phyloP scores from a whole-genome alignment of 2,888 invertebrate genomes.

The Eristalinus sepulchralis region DNA sequence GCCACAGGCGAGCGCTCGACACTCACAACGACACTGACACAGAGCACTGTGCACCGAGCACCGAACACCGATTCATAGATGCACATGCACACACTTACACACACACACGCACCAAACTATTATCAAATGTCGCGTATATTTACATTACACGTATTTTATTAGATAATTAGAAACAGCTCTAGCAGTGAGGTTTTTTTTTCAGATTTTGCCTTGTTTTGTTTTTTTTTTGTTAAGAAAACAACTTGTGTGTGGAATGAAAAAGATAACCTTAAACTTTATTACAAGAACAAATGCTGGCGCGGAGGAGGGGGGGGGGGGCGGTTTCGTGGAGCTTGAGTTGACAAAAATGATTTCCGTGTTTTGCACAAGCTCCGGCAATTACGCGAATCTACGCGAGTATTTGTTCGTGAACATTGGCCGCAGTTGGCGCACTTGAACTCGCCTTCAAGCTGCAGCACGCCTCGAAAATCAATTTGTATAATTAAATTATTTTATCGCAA shows the following conservation, averaged over 20 bases:
- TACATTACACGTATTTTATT: conserved; percentile 62
- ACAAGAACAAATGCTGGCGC: conserved; percentile 14
- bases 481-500: conserved; percentile 50
- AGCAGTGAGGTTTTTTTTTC: conserved; percentile 18
- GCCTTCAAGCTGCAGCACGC: background rate
- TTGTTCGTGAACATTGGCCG: background rate
- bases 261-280: conserved; percentile 40
- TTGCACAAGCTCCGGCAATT: background rate
- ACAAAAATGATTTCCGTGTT: conserved; percentile 16
- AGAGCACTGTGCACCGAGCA: background rate
- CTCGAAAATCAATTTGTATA: conserved; percentile 42
- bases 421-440: conserved; percentile 56
- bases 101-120: conserved; percentile 51
- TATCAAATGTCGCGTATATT: conserved; percentile 56
- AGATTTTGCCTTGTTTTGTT: background rate
- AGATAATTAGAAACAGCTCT: conserved; percentile 64
- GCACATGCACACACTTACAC: conserved; percentile 7
- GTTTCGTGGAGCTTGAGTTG: conserved; percentile 9
- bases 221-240: background rate
- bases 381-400: background rate
- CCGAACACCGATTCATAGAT: background rate
- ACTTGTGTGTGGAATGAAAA: background rate
- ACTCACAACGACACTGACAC: background rate
- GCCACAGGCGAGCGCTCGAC: conserved; percentile 1
- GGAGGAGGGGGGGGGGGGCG: background rate